Base-by-base conservation (phyloP, 2,888 invertebrate genomes). In the Tetragonula carbonaria region DNA sequence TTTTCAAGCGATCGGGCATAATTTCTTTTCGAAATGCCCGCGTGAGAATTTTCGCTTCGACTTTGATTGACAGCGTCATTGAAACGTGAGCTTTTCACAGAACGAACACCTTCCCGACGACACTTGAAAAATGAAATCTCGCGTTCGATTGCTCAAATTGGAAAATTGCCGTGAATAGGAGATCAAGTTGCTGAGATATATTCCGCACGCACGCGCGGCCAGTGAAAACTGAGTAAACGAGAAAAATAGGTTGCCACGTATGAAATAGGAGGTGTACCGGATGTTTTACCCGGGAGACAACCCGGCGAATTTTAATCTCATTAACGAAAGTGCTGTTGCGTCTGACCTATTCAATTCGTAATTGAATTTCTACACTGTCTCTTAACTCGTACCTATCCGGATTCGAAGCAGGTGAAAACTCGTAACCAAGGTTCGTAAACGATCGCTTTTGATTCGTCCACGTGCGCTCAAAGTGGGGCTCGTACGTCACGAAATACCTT, bases 401-500 rank as follows among this genome's bases (percentile, higher is more conserved):
- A 4, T 13, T 4, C 6, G 23, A 28, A 28, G 6, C 62, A 8
- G 16, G 8, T 16, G 3, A 23, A 6, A 21, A 16, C 50, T 45
- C 45, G 38, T 55, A 38, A 45, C 45, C 8, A 33, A 51, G 33
- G 45, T 33, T 63, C 55, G 16, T 16, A 53, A 73, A 62, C 57
- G 45, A 45, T 45, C 45, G 45, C 45, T 45, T 45, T 45, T 45
- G 45, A 45, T 45, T 45, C 11, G 11, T 45, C 45, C 45, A 45
- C 45, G 23, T 33, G 68, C 53, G 23, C 33, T 33, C 33, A n/a
- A 62, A 80, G 57, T 23, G 50, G 55, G 11, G 11, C 55, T 21
- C 72, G n/a, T 63, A 75, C 55, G 76, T 82, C 82, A 73, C 73
- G 68, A 62, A 73, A 82, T 51, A 59, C 53, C 68, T 51, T 73